These are phyloP conservation scores for Cyprinodon variegatus DNA, from an alignment of 2,113 vertebrate species.

Conservation along the genomic window DNA sequence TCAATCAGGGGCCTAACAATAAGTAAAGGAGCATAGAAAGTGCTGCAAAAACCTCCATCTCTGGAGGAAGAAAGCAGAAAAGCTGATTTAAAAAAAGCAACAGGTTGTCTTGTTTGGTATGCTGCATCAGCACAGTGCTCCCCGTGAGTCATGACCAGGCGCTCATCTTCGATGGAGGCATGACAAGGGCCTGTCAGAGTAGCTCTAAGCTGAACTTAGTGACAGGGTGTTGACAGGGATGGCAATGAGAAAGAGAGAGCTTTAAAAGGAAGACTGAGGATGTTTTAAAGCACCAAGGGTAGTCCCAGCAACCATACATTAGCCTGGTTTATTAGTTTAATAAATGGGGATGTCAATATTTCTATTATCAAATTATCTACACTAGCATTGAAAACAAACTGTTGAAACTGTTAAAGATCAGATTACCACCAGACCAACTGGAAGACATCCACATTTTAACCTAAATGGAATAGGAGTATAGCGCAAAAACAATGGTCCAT, in stretches of 20 bases:
- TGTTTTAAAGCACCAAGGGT: neutral
- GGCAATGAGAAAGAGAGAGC: conserved; percentile 14
- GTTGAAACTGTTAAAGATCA: too few relatives aligned
- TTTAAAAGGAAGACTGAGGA: conserved; percentile 7
- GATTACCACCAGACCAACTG: too few relatives aligned
- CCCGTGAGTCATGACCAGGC: conserved; percentile 1
- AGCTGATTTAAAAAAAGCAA: conserved; percentile 10
- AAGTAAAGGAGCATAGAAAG: neutral
- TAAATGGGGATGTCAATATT: neutral
- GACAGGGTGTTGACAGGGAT: conserved; percentile 30
- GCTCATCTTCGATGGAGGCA: conserved; percentile 13
- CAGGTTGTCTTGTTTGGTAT: conserved; percentile 18
- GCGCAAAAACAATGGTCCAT: too few relatives aligned
- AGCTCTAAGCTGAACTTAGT: conserved; percentile 21
- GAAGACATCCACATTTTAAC: too few relatives aligned
- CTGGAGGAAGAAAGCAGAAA: conserved; percentile 1
- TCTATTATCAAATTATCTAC: too few relatives aligned
- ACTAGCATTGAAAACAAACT: too few relatives aligned
- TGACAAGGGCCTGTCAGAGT: conserved; percentile 41
- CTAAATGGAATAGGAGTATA: too few relatives aligned
- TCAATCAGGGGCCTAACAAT: neutral
- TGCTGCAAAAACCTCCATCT: conserved; percentile 1
- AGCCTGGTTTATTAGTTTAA: neutral
- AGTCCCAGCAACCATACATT: conserved; percentile 13
- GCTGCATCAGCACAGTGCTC: conserved; percentile 35